Evolutionary conservation across 2,888 invertebrate genomes (phyloP).

Genomic region (Cactoblastis cactorum): DNA sequence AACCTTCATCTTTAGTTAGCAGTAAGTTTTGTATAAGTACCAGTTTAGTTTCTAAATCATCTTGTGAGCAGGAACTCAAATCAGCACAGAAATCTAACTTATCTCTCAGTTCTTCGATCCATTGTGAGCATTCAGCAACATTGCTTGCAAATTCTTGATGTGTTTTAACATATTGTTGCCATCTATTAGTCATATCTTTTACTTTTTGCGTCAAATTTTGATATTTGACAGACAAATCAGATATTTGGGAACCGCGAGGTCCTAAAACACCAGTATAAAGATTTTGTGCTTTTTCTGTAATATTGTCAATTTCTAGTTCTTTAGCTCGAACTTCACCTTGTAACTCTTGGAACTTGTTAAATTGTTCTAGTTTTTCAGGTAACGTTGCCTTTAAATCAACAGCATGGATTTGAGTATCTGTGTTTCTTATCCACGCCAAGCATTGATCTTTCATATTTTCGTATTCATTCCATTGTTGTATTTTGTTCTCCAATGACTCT

Average conservation of each 20-base stretch:
- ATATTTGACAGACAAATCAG: slow-evolving; percentile 94
- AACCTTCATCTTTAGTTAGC: slow-evolving; percentile 95
- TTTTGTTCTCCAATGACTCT: slow-evolving; percentile 87
- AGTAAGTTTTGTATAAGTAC: slow-evolving; percentile 91
- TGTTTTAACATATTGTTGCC: slow-evolving; percentile 94
- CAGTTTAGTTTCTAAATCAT: slow-evolving; percentile 91
- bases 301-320: slow-evolving; percentile 94
- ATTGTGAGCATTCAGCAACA: slow-evolving; percentile 87
- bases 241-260: slow-evolving; percentile 89
- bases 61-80: slow-evolving; percentile 88
- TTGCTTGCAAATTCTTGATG: slow-evolving; percentile 93
- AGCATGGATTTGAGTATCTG: slow-evolving; percentile 92
- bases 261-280: slow-evolving; percentile 86
- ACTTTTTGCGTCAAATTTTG: slow-evolving; percentile 93
- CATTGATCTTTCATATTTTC: slow-evolving; percentile 92
- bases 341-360: slow-evolving; percentile 86
- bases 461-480: slow-evolving; percentile 95
- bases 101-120: slow-evolving; percentile 90
- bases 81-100: slow-evolving; percentile 94
- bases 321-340: slow-evolving; percentile 95
- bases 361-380: slow-evolving; percentile 89
- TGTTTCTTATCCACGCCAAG: slow-evolving; percentile 91
- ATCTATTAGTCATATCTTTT: slow-evolving; percentile 93
- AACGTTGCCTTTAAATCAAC: slow-evolving; percentile 91
- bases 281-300: slow-evolving; percentile 94